A percentile compares a stretch with the other conserved stretches of the same genome.
Evolutionary conservation across 2,888 invertebrate species (phyloP).

Genomic region (Zele albiditarsus): DNA sequence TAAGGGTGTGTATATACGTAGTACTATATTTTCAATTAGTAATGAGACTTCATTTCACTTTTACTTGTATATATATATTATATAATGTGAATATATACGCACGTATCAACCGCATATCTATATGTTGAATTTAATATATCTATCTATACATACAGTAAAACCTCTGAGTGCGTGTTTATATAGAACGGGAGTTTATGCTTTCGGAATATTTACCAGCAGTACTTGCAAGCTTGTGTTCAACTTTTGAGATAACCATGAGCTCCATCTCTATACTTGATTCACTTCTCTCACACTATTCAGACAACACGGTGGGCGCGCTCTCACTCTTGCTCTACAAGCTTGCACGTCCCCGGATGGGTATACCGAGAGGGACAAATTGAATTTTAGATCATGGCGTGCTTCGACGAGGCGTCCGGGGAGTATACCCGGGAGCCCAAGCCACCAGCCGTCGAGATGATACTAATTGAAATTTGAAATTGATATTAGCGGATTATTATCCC

Average conservation of each 20-base stretch:
- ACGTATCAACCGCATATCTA: not conserved
- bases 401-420: constrained; percentile 63
- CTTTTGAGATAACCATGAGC: constrained; percentile 13
- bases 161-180: constrained; percentile 49
- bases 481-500: constrained; percentile 73
- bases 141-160: not conserved
- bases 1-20: not conserved
- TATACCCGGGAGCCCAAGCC: constrained; percentile 46
- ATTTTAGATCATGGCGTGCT: constrained; percentile 72
- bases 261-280: constrained; percentile 42
- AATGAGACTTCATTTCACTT: constrained; percentile 34
- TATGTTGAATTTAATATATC: not conserved
- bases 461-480: constrained; percentile 74
- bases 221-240: not conserved
- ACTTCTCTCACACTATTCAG: constrained; percentile 37
- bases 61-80: constrained; percentile 4
- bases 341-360: constrained; percentile 39
- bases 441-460: constrained; percentile 70
- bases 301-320: not conserved
- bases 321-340: constrained; percentile 27
- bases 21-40: constrained; percentile 32
- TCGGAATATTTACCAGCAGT: constrained; percentile 19
- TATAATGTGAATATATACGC: not conserved
- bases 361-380: constrained; percentile 71
- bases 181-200: constrained; percentile 50